Conservation (phyloP, 2,113 vertebrate genomes). For the Chelonoidis abingdonii region DNA sequence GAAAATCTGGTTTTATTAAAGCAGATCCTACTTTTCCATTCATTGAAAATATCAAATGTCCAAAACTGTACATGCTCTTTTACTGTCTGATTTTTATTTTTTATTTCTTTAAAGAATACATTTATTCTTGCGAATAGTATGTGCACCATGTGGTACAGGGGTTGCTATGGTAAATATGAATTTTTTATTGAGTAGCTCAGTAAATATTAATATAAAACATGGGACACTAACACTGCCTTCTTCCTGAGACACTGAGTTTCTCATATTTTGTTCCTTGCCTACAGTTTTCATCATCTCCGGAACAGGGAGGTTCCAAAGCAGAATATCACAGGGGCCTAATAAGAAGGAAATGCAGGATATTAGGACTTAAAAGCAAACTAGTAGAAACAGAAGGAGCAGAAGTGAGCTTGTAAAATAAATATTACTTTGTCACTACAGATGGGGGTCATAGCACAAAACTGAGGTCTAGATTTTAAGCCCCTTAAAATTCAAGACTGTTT, state of each 20-base stretch:
- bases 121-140: background rate
- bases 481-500: background rate
- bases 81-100: constrained; percentile 37
- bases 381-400: background rate
- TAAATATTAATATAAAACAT: constrained; percentile 51
- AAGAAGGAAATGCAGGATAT: background rate
- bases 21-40: background rate
- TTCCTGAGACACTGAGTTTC: background rate
- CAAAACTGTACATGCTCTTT: constrained; percentile 2
- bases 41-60: background rate
- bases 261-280: background rate
- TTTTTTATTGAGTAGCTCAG: constrained; percentile 16
- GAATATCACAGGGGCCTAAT: background rate
- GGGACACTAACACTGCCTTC: constrained; percentile 19
- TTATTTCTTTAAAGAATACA: constrained; percentile 36
- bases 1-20: constrained; percentile 23
- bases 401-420: background rate
- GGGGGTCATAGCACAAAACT: background rate
- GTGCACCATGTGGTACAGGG: background rate
- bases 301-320: background rate
- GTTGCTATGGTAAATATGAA: constrained; percentile 53
- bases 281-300: background rate
- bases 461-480: background rate
- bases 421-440: background rate
- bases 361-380: background rate